Base-by-base conservation (phyloP, 53 echinoderm and acorn worm genomes). In the Paracentrotus lividus region DNA sequence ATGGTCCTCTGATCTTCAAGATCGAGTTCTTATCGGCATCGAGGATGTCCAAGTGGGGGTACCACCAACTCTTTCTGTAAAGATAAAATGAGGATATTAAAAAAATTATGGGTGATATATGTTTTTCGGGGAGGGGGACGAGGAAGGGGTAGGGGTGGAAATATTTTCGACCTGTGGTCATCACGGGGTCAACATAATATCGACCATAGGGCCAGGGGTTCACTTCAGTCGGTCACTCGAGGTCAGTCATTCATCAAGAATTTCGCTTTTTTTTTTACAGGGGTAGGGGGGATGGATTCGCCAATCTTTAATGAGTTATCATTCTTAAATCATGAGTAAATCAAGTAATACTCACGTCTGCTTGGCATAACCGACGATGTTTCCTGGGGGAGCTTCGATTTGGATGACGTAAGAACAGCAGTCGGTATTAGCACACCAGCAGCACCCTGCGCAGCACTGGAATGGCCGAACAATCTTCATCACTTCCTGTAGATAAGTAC, bases 1-100 rank as follows among this genome's bases (percentile, higher is more conserved):
- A 96, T 0, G 97, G 97, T 20, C 97, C 97, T 52, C 92, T 36
- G 40, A 96, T 90, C 45, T 93, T 93, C 38, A 96, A 75, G 0
- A 95, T 27, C 10, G 94, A 43, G 16, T 91, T 65, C 75, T 69
- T 89, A 51, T 95, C 93, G 21, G 90, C 94, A 42, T 96, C 95
- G 60, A 93, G 49, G 23, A 96, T 75, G 26, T 95, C 94, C 44
- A 88, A 78, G 43, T 93, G 85, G 4, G 95, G 90, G 55, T 95
- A 94, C 97, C 97, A 96, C 43, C 94, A 90, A 36, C 94, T 94
- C 88, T 88, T 58, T 21, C 88, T 88, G 34, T 4, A 16, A 49
- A 32, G 21, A 77, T 40, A 44, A 3, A 1, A 57, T 0, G 21
- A 57, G 16, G 16, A 20, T 20, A 8, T 0, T 57, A 21, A 18